Conservation (phyloP, 2,888 invertebrate species). For the Drosophila tripunctata region DNA sequence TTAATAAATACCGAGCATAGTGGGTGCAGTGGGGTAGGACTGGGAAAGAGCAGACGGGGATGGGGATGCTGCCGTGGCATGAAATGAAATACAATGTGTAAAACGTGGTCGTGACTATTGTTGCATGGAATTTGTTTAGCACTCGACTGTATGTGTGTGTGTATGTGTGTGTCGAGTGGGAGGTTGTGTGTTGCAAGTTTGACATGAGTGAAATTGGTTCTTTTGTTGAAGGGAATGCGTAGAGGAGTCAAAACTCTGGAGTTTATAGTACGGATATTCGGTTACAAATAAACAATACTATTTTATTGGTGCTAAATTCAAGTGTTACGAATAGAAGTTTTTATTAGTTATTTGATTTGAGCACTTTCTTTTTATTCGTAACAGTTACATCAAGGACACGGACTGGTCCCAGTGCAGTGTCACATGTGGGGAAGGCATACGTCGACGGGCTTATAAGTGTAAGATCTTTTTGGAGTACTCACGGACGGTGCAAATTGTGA, state of each 20-base stretch:
- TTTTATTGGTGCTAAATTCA: conserved; percentile 11
- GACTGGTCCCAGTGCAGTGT: conserved; percentile 97
- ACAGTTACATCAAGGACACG: conserved; percentile 93
- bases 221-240: conserved; percentile 14
- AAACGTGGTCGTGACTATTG: conserved; percentile 63
- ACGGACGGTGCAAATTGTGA: conserved; percentile 93
- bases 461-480: conserved; percentile 97
- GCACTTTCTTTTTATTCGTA: conserved; percentile 26
- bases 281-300: conserved; percentile 25
- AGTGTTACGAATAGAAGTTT: neutral
- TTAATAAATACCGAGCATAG: conserved; percentile 53
- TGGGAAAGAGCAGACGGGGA: neutral
- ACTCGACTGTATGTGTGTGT: conserved; percentile 2
- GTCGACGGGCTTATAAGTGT: conserved; percentile 95
- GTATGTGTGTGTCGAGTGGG: neutral
- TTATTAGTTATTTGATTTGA: neutral
- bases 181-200: conserved; percentile 3
- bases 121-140: conserved; percentile 62
- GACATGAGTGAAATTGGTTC: conserved; percentile 14
- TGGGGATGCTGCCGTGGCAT: conserved; percentile 45
- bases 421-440: conserved; percentile 94
- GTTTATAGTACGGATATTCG: conserved; percentile 1
- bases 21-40: neutral
- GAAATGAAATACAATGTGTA: conserved; percentile 72
- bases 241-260: conserved; percentile 13